A percentile compares a stretch with the other conserved stretches of the same genome.
These are phyloP conservation scores for Champsocephalus esox DNA, from an alignment of 2,797 vertebrate species.

Conservation along the genomic window DNA sequence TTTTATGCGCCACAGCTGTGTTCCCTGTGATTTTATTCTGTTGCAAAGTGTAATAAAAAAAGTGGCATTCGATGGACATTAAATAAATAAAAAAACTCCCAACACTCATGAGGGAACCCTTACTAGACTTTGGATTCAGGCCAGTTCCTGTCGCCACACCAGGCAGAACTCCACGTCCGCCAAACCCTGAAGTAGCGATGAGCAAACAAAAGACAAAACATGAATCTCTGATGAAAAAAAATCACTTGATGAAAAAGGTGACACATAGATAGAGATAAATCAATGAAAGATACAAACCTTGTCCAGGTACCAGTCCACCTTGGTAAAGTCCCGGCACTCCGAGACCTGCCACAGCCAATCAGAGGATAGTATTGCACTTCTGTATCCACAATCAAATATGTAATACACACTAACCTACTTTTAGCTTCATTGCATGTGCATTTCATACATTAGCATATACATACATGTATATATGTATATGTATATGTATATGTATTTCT, in stretches of 20 bases:
- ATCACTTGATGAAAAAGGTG: background rate
- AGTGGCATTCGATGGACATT: background rate
- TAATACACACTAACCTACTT: too few relatives aligned
- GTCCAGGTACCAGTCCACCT: conserved; percentile 89
- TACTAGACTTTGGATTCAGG: conserved; percentile 93
- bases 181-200: conserved; percentile 76
- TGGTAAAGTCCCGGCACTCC: conserved; percentile 95
- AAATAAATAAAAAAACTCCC: background rate
- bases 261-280: conserved; percentile 15
- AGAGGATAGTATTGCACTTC: conserved; percentile 21
- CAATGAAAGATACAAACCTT: conserved; percentile 83
- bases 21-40: background rate
- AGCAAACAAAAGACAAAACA: background rate
- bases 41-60: background rate
- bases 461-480: background rate
- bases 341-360: conserved; percentile 84
- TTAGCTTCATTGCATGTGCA: too few relatives aligned
- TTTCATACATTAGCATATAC: background rate
- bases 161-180: conserved; percentile 90
- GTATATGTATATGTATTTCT: background rate
- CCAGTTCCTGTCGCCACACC: conserved; percentile 92
- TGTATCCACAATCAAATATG: conserved; percentile 9
- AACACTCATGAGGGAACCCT: background rate
- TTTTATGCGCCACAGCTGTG: background rate
- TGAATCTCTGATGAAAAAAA: background rate